Evolutionary conservation across 2,113 vertebrate genomes (phyloP).

Genomic region (Amia ocellicauda): DNA sequence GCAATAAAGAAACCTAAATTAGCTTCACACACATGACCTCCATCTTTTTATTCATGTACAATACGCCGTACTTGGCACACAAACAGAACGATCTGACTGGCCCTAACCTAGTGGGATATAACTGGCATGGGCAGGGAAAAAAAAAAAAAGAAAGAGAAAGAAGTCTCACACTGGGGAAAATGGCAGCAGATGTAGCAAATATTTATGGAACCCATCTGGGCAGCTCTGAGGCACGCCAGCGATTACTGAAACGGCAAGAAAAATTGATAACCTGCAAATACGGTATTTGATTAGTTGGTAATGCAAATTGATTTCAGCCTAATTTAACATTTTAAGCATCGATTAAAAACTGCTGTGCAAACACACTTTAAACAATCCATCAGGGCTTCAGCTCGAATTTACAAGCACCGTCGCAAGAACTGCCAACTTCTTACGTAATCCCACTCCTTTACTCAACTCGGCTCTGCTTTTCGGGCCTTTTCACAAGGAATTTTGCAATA

Average conservation of each 20-base stretch:
- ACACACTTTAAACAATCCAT: constrained; percentile 19
- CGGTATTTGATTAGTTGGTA: constrained; percentile 23
- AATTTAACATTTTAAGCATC: constrained; percentile 32
- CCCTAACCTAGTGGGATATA: too few relatives aligned
- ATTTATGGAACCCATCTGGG: constrained; percentile 2
- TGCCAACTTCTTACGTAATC: constrained; percentile 6
- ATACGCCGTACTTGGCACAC: too few relatives aligned
- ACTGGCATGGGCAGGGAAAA: too few relatives aligned
- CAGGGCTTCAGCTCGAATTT: constrained; percentile 16
- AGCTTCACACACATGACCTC: too few relatives aligned
- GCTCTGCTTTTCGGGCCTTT: too few relatives aligned
- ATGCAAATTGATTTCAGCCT: constrained; percentile 28
- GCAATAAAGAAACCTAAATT: too few relatives aligned
- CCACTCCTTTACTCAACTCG: too few relatives aligned
- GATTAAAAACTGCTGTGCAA: constrained; percentile 28
- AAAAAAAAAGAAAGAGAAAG: too few relatives aligned
- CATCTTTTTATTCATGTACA: too few relatives aligned
- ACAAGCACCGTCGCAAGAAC: constrained; percentile 10
- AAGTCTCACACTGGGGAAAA: too few relatives aligned
- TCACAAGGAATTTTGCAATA: too few relatives aligned
- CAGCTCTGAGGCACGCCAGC: not conserved
- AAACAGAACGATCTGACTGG: too few relatives aligned
- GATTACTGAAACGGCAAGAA: not conserved
- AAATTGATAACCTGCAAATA: constrained; percentile 19
- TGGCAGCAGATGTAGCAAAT: constrained; percentile 18